These are phyloP conservation scores for Parasteatoda tepidariorum DNA, from an alignment of 1,140 invertebrate species.

Conservation along the genomic window DNA sequence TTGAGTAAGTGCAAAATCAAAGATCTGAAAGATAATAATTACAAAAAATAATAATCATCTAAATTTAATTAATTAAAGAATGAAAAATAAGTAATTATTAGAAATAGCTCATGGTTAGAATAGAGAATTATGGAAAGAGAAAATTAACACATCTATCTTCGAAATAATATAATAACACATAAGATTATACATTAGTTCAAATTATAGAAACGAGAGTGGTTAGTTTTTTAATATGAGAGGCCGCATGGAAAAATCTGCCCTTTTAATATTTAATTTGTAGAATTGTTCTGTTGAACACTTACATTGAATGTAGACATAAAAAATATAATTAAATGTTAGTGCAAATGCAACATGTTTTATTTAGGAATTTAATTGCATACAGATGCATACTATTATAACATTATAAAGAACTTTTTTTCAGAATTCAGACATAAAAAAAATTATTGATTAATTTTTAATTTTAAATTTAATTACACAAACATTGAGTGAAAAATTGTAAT, in stretches of 20 bases:
- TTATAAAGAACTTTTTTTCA: too few species aligned
- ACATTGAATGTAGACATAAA: neutral
- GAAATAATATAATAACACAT: neutral
- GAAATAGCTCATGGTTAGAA: neutral
- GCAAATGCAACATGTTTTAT: neutral
- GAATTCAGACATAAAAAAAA: too few species aligned
- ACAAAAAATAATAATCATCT: neutral
- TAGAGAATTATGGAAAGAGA: neutral
- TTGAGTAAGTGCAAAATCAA: conserved; percentile 77
- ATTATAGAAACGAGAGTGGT: neutral
- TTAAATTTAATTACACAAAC: too few species aligned
- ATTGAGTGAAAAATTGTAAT: too few species aligned
- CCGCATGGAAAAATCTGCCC: too few species aligned
- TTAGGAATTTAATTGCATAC: neutral
- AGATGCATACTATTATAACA: neutral
- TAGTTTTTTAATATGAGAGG: too few species aligned
- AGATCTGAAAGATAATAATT: conserved; percentile 68
- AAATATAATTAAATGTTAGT: neutral
- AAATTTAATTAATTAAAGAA: neutral
- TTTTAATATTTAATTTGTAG: too few species aligned
- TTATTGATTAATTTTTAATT: too few species aligned
- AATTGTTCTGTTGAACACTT: too few species aligned
- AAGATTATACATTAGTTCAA: neutral
- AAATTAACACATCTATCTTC: neutral
- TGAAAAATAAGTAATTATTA: neutral